phyloP scores from a whole-genome alignment of 30 jellyfish, hydroid and myxozoan genomes.

The Cassiopea andromeda region DNA sequence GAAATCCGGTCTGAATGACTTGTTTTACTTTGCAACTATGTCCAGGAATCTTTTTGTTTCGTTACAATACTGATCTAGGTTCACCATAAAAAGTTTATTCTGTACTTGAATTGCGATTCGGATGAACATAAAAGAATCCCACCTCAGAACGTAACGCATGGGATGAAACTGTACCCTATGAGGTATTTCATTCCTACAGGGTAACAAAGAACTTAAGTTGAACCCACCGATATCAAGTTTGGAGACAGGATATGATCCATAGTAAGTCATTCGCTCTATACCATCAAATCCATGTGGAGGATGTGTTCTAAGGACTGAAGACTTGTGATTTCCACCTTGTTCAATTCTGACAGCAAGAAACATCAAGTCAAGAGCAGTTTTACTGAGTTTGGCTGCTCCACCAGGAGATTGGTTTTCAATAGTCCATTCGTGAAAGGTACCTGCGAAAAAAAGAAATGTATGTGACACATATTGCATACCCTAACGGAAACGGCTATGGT shows the following conservation, averaged over 20 bases:
- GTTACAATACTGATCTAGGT: too few relatives aligned
- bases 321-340: slow-evolving; percentile 46
- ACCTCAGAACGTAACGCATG: too few relatives aligned
- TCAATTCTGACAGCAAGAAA: slow-evolving; percentile 79
- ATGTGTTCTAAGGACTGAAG: slow-evolving; percentile 93
- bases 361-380: slow-evolving; percentile 92
- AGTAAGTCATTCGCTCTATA: slow-evolving; percentile 75
- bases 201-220: neutral
- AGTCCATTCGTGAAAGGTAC: slow-evolving; percentile 99
- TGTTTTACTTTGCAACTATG: too few relatives aligned
- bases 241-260: slow-evolving; percentile 93
- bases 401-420: slow-evolving; percentile 99
- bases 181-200: neutral
- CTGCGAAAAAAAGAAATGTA: slow-evolving; percentile 22
- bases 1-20: too few relatives aligned
- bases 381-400: slow-evolving; percentile 97
- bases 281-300: slow-evolving; percentile 94
- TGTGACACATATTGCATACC: neutral
- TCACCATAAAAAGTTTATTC: too few relatives aligned
- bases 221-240: slow-evolving; percentile 78
- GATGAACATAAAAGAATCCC: too few relatives aligned
- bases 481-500: too few relatives aligned
- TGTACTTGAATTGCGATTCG: too few relatives aligned
- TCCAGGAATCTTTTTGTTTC: too few relatives aligned
- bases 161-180: neutral